A percentile compares a stretch with the other conserved stretches of the same genome.
phyloP scores from a whole-genome alignment of 2,797 vertebrate species.

The Denticeps clupeoides region DNA sequence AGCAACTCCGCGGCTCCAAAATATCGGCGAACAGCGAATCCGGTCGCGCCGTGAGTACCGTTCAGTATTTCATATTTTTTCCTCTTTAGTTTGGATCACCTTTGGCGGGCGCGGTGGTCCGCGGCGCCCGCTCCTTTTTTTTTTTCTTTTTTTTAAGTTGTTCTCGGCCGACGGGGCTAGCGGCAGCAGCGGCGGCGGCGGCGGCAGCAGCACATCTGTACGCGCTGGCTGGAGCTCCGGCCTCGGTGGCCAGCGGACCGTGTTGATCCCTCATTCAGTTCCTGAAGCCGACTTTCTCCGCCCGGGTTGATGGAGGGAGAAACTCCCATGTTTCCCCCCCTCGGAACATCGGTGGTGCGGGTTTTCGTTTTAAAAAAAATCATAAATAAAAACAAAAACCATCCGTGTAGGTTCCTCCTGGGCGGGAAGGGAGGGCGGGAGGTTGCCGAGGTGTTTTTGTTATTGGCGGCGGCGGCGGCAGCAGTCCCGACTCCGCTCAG shows the following conservation, averaged over 20 bases:
- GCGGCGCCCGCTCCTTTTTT: neutral
- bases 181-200: too few relatives aligned
- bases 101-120: neutral
- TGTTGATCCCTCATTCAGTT: conserved; percentile 45
- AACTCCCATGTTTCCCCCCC: conserved; percentile 46
- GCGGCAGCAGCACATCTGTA: conserved; percentile 36
- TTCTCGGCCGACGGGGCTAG: conserved; percentile 37
- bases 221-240: conserved; percentile 47
- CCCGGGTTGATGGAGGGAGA: conserved; percentile 31
- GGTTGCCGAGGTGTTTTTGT: conserved; percentile 13
- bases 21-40: too few relatives aligned
- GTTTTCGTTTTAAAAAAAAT: too few relatives aligned
- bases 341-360: too few relatives aligned
- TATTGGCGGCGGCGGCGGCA: conserved; percentile 17
- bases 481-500: conserved; percentile 15
- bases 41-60: too few relatives aligned
- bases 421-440: neutral
- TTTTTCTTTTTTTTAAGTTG: neutral
- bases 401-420: too few relatives aligned
- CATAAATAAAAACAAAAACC: too few relatives aligned
- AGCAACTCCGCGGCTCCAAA: conserved; percentile 3
- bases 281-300: conserved; percentile 56
- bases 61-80: too few relatives aligned
- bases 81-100: neutral
- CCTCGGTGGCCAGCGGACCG: conserved; percentile 48